Evolutionary conservation across 2,797 vertebrate species (phyloP).

Genomic region (Eleutherodactylus coqui): DNA sequence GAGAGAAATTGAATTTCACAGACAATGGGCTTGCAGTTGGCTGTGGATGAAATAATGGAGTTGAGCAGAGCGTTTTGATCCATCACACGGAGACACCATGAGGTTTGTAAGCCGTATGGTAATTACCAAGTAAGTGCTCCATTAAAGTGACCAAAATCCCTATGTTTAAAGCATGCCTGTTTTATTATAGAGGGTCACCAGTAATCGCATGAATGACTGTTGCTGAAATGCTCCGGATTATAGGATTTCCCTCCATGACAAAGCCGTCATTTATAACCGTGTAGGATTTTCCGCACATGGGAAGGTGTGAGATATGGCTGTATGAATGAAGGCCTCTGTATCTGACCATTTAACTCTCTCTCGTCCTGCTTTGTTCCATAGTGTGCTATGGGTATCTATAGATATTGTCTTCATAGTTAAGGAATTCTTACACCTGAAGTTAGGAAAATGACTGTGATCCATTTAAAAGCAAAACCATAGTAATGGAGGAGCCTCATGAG

Average conservation of each 20-base stretch:
- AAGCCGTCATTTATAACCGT: slow-evolving; percentile 48
- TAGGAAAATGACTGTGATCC: background rate
- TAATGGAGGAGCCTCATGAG: background rate
- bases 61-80: slow-evolving; percentile 31
- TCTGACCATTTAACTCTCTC: slow-evolving; percentile 35
- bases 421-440: background rate
- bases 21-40: slow-evolving; percentile 21
- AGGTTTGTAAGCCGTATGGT: slow-evolving; percentile 39
- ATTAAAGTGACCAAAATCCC: slow-evolving; percentile 43
- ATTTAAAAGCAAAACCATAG: slow-evolving; percentile 4
- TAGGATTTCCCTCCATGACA: slow-evolving; percentile 49
- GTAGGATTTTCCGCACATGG: slow-evolving; percentile 49
- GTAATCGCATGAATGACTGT: slow-evolving; percentile 51
- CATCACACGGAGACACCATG: slow-evolving; percentile 16
- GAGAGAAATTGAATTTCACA: slow-evolving; percentile 7
- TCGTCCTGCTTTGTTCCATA: slow-evolving; percentile 18
- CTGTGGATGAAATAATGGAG: slow-evolving; percentile 13
- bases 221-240: slow-evolving; percentile 50
- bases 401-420: background rate
- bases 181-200: slow-evolving; percentile 46
- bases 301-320: slow-evolving; percentile 48
- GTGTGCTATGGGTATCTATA: background rate
- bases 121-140: slow-evolving; percentile 52
- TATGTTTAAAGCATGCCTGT: slow-evolving; percentile 33
- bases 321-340: slow-evolving; percentile 42